Evolutionary conservation across 2,113 vertebrate species (phyloP).

Genomic region (Capreolus pygargus): DNA sequence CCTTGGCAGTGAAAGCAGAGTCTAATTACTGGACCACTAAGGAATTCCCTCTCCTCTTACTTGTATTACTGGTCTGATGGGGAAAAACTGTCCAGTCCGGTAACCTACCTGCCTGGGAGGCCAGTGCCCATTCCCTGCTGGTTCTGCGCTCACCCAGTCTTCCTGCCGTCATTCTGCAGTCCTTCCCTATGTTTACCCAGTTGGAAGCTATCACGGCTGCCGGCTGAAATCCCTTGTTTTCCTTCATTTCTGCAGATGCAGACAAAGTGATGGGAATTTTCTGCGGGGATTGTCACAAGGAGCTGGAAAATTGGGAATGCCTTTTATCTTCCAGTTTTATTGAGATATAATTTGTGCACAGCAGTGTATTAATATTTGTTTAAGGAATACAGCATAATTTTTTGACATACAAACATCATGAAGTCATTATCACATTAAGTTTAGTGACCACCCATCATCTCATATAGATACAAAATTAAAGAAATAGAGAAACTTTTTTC

Average conservation of each 20-base stretch:
- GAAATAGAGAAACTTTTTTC: background rate
- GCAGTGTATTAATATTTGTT: background rate
- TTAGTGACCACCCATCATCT: background rate
- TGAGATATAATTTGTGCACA: background rate
- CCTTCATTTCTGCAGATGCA: background rate
- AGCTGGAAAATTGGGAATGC: background rate
- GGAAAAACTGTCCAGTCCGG: background rate
- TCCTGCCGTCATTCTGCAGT: background rate
- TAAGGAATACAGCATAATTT: background rate
- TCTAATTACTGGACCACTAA: background rate
- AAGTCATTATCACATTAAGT: background rate
- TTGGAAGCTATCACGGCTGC: background rate
- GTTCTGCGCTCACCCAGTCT: background rate
- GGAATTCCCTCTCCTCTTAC: background rate
- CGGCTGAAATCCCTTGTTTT: background rate
- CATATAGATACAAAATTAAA: background rate
- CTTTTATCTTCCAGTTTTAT: background rate
- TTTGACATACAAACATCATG: background rate
- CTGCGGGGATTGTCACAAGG: background rate
- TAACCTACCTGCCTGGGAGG: background rate
- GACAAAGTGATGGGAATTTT: background rate
- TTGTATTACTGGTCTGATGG: background rate
- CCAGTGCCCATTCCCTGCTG: rapidly evolving
- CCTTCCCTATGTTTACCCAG: background rate
- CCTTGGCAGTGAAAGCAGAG: background rate